phyloP scores from a whole-genome alignment of 2,797 vertebrate species.

The Salmo trutta region DNA sequence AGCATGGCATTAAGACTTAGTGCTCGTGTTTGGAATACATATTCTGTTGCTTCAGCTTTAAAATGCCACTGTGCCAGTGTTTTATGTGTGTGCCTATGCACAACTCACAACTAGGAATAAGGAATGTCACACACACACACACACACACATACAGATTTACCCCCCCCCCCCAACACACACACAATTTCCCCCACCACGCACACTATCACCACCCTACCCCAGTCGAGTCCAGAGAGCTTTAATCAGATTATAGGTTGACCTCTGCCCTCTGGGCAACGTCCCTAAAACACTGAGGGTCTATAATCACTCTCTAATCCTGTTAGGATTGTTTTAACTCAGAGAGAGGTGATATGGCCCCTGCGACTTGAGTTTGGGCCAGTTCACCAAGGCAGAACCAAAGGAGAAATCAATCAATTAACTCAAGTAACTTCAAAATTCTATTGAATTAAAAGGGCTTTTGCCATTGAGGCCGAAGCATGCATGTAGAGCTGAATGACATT shows the following conservation, averaged over 20 bases:
- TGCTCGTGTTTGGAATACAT: background rate
- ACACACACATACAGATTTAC: background rate
- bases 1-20: background rate
- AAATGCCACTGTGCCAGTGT: background rate
- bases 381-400: background rate
- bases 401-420: background rate
- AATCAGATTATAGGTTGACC: constrained; percentile 55
- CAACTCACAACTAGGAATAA: background rate
- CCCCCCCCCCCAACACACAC: background rate
- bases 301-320: constrained; percentile 65
- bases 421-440: background rate
- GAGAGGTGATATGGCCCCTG: constrained; percentile 43
- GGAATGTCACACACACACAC: background rate
- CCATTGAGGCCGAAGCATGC: background rate
- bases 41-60: background rate
- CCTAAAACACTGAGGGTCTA: constrained; percentile 36
- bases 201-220: background rate
- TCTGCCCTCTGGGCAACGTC: constrained; percentile 27
- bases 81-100: background rate
- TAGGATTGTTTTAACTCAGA: constrained; percentile 52
- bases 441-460: background rate
- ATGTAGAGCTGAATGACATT: background rate
- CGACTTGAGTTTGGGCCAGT: constrained; percentile 1
- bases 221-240: constrained; percentile 10
- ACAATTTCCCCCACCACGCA: background rate